These are phyloP conservation scores for Eonycteris spelaea DNA, from an alignment of 2,113 vertebrate species.

Conservation along the genomic window DNA sequence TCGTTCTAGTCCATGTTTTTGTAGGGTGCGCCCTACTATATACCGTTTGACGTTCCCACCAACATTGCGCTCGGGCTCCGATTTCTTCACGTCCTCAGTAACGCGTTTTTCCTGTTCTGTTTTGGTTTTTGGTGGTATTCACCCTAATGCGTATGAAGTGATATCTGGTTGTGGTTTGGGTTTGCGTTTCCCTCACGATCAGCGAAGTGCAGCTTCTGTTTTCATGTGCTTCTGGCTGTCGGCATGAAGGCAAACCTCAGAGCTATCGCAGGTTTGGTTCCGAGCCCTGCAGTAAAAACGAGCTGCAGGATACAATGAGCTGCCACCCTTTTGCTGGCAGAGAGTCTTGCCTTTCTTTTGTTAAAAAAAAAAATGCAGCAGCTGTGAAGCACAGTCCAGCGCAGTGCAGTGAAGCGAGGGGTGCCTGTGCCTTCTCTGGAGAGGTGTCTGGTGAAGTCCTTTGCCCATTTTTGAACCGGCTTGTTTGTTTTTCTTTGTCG, in stretches of 20 bases:
- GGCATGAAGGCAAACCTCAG: neutral
- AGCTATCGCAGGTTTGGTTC: no score
- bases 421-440: neutral
- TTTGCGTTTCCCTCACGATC: neutral
- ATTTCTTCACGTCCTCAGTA: neutral
- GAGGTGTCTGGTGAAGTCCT: neutral
- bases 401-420: no score
- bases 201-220: neutral
- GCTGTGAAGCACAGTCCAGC: neutral
- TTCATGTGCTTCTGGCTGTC: neutral
- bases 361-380: neutral
- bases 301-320: no score
- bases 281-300: neutral
- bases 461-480: neutral
- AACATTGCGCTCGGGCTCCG: neutral
- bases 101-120: neutral
- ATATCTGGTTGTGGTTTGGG: neutral
- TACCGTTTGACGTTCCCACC: neutral
- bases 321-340: neutral
- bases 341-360: neutral
- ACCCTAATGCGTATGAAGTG: neutral
- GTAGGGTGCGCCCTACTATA: neutral
- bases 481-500: neutral
- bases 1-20: neutral
- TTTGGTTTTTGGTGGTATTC: neutral